Evolutionary conservation across 2,113 vertebrate species (phyloP).

Genomic region (Zapus hudsonius): DNA sequence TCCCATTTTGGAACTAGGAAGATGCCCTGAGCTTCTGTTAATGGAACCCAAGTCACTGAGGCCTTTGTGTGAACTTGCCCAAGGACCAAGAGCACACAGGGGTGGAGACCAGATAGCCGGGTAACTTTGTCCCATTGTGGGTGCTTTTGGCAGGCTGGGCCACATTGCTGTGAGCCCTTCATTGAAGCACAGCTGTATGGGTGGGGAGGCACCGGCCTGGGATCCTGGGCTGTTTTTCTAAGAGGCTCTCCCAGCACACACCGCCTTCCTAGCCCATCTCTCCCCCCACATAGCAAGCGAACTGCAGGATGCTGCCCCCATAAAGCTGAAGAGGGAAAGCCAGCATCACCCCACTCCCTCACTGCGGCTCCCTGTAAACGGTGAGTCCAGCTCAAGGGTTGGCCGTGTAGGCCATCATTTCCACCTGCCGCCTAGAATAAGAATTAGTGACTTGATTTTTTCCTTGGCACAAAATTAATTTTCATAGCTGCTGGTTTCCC

Average conservation of each 20-base stretch:
- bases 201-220: rapidly evolving
- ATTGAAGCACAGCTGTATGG: neutral
- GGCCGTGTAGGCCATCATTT: neutral
- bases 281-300: neutral
- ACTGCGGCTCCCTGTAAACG: neutral
- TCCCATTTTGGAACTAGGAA: neutral
- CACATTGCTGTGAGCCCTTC: neutral
- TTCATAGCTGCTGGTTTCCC: neutral
- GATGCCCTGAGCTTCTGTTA: neutral
- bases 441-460: neutral
- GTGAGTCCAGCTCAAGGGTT: neutral
- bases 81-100: neutral
- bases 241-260: neutral
- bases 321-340: neutral
- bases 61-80: neutral
- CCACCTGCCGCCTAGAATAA: neutral
- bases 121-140: neutral
- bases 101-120: neutral
- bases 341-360: too few species aligned
- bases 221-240: neutral
- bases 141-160: neutral
- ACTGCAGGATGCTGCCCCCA: neutral
- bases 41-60: neutral
- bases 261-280: neutral
- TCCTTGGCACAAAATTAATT: neutral